Evolutionary conservation across 1,140 invertebrate genomes (phyloP).

Genomic region (Euglossa dilemma): DNA sequence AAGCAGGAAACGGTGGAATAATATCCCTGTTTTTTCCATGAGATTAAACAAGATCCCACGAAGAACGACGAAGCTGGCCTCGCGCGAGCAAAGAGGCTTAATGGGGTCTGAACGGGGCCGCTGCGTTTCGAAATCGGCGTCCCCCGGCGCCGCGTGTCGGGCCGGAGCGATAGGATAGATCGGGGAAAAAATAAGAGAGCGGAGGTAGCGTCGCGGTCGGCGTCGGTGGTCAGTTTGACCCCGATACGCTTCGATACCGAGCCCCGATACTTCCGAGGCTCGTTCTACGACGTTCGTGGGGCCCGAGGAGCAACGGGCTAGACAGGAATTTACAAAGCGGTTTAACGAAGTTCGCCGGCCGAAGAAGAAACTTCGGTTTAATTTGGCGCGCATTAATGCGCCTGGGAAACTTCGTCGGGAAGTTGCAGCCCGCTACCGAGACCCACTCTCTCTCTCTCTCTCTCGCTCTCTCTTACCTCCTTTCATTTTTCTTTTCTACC

Average conservation of each 20-base stretch:
- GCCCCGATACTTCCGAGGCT: slow-evolving; percentile 50
- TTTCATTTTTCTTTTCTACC: background rate
- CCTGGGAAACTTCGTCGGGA: slow-evolving; percentile 58
- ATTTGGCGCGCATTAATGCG: slow-evolving; percentile 70
- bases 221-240: background rate
- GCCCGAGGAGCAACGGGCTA: slow-evolving; percentile 36
- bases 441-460: slow-evolving; percentile 20
- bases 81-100: no score
- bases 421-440: slow-evolving; percentile 47
- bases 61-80: background rate
- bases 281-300: slow-evolving; percentile 48
- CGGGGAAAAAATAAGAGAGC: background rate
- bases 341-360: slow-evolving; percentile 61
- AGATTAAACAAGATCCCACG: background rate
- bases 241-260: slow-evolving; percentile 49
- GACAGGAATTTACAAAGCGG: slow-evolving; percentile 67
- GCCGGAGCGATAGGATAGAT: background rate
- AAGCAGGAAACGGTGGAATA: no score
- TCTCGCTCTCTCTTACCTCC: background rate
- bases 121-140: no score
- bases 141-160: background rate
- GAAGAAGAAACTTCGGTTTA: slow-evolving; percentile 65
- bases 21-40: no score
- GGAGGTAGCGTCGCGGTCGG: background rate
- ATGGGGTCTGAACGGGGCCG: no score